phyloP scores from a whole-genome alignment of 2,113 vertebrate species.

The Petrocephalus microphthalmus region DNA sequence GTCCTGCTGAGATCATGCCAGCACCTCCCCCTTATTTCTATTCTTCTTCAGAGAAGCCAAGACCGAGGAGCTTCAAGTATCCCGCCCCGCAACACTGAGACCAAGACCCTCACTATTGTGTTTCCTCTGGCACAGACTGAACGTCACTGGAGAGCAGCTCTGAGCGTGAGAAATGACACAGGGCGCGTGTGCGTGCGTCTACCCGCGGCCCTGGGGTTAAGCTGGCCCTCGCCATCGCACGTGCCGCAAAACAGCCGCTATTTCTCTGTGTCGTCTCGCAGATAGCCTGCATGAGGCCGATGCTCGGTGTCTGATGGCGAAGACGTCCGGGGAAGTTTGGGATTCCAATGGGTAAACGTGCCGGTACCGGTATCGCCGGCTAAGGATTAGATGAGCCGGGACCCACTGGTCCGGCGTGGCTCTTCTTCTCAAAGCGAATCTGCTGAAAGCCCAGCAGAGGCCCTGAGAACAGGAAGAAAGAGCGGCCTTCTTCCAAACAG shows the following conservation, averaged over 20 bases:
- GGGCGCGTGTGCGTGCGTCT: not conserved
- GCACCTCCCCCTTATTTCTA: not conserved
- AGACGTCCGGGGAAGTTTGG: too few relatives aligned
- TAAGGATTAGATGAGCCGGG: not conserved
- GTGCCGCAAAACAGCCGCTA: not conserved
- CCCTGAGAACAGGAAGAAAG: slow-evolving; percentile 24
- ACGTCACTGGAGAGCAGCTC: not conserved
- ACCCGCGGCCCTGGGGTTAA: not conserved
- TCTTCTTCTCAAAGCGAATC: not conserved
- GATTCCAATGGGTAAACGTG: too few relatives aligned
- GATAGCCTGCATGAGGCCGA: too few relatives aligned
- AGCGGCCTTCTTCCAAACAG: slow-evolving; percentile 33
- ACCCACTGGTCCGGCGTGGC: not conserved
- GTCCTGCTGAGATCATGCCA: too few relatives aligned
- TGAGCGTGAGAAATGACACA: not conserved
- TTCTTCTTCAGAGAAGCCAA: not conserved
- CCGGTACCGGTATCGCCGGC: too few relatives aligned
- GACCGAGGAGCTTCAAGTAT: not conserved
- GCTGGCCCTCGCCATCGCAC: not conserved
- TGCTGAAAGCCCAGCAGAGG: not conserved
- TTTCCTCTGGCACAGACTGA: not conserved
- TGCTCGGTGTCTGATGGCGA: too few relatives aligned
- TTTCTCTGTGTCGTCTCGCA: not conserved
- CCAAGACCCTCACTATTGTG: not conserved
- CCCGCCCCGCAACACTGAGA: not conserved